A percentile compares a stretch with the other conserved stretches of the same genome.
These are phyloP conservation scores for Nomada flava DNA, from an alignment of 2,888 invertebrate genomes.

Conservation along the genomic window DNA sequence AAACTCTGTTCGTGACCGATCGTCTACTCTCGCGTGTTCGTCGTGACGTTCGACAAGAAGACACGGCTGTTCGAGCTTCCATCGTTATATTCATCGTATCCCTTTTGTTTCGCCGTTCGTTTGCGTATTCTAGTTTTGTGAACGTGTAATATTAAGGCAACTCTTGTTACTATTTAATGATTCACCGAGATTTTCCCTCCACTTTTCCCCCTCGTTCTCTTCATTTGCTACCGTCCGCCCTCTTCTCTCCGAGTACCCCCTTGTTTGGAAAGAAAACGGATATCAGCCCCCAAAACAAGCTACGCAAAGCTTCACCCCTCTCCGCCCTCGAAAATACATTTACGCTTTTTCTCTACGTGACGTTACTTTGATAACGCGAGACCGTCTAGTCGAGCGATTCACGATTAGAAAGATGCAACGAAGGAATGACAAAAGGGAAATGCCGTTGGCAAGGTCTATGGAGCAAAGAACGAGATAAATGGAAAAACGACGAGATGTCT, in stretches of 20 bases:
- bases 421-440: too few species aligned
- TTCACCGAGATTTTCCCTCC: conserved; percentile 49
- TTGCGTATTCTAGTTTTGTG: conserved; percentile 65
- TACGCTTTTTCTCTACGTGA: conserved; percentile 28
- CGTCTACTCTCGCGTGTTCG: conserved; percentile 5
- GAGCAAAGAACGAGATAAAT: not conserved
- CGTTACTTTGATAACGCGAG: conserved; percentile 1
- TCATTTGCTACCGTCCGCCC: not conserved
- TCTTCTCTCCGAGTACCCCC: not conserved
- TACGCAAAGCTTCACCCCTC: conserved; percentile 6
- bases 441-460: too few species aligned
- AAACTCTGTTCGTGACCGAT: conserved; percentile 6
- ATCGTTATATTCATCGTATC: not conserved
- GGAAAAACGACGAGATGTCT: not conserved
- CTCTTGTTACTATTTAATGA: conserved; percentile 75
- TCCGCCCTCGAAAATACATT: conserved; percentile 39
- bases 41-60: conserved; percentile 14
- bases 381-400: conserved; percentile 21
- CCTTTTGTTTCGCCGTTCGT: conserved; percentile 14
- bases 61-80: conserved; percentile 7
- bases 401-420: not conserved
- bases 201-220: conserved; percentile 23
- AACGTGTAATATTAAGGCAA: conserved; percentile 79
- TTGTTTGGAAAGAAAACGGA: not conserved
- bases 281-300: conserved; percentile 13